phyloP scores from a whole-genome alignment of 2,888 invertebrate species.

The Drosophila seclusa region DNA sequence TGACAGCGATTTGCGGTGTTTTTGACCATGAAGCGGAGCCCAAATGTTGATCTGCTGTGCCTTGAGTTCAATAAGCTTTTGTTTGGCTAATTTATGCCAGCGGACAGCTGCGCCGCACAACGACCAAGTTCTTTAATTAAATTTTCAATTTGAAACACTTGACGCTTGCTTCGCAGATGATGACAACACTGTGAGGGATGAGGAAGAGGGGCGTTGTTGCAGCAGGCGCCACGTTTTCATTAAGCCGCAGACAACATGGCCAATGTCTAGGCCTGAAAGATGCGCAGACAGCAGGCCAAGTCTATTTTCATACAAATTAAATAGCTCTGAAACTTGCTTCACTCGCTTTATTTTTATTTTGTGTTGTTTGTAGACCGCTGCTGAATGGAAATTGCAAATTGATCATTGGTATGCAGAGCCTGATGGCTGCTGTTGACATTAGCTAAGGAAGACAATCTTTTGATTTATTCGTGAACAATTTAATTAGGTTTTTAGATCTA shows the following conservation, averaged over 20 bases:
- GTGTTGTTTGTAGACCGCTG: constrained; percentile 16
- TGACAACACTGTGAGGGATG: constrained; percentile 11
- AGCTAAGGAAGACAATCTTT: constrained; percentile 22
- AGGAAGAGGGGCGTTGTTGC: constrained; percentile 5
- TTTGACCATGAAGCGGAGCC: constrained; percentile 67
- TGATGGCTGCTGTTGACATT: constrained; percentile 50
- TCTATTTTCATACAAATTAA: constrained; percentile 71
- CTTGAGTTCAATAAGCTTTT: constrained; percentile 74
- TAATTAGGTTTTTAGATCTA: too few species aligned
- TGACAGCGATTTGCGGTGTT: constrained; percentile 76
- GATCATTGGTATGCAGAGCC: constrained; percentile 60
- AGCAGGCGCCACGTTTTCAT: constrained; percentile 73
- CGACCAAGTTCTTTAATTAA: constrained; percentile 70
- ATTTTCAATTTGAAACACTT: constrained; percentile 72
- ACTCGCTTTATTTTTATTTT: constrained; percentile 10
- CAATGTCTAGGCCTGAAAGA: constrained; percentile 49
- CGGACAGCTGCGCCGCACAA: constrained; percentile 17
- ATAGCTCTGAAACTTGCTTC: constrained; percentile 51
- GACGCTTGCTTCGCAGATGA: constrained; percentile 35
- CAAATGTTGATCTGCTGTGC: constrained; percentile 25
- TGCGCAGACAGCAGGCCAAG: constrained; percentile 33
- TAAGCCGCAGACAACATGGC: constrained; percentile 53
- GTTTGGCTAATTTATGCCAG: constrained; percentile 71
- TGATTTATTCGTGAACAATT: constrained; percentile 5
- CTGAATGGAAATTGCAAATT: constrained; percentile 53